These are phyloP conservation scores for Aphis gossypii DNA, from an alignment of 1,140 invertebrate species.

Conservation along the genomic window DNA sequence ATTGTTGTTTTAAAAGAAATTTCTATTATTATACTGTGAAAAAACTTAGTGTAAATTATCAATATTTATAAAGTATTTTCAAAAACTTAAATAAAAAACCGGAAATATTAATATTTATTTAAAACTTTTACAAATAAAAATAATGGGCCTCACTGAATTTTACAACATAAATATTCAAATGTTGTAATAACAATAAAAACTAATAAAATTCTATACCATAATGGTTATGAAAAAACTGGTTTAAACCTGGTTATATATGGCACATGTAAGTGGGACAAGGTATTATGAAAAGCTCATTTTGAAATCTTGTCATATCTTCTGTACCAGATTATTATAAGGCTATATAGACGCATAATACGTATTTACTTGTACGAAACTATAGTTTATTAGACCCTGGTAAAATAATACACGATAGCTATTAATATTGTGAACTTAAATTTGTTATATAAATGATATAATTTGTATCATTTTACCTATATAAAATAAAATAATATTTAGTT, in stretches of 20 bases:
- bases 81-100: background rate
- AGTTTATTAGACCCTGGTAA: background rate
- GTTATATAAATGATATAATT: background rate
- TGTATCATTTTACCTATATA: no score
- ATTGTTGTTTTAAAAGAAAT: no score
- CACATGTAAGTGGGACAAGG: background rate
- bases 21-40: no score
- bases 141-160: background rate
- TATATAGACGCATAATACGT: background rate
- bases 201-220: background rate
- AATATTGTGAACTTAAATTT: background rate
- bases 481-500: no score
- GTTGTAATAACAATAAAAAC: background rate
- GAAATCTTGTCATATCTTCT: slow-evolving; percentile 13
- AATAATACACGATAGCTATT: background rate
- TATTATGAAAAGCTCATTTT: slow-evolving; percentile 31
- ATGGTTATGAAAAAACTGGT: slow-evolving; percentile 18
- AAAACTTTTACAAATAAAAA: background rate
- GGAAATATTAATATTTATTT: background rate
- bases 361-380: background rate
- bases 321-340: background rate
- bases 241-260: slow-evolving; percentile 20
- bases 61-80: no score
- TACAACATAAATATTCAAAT: background rate
- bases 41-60: no score